Conservation (phyloP, 2,797 vertebrate species). For the Falco peregrinus region DNA sequence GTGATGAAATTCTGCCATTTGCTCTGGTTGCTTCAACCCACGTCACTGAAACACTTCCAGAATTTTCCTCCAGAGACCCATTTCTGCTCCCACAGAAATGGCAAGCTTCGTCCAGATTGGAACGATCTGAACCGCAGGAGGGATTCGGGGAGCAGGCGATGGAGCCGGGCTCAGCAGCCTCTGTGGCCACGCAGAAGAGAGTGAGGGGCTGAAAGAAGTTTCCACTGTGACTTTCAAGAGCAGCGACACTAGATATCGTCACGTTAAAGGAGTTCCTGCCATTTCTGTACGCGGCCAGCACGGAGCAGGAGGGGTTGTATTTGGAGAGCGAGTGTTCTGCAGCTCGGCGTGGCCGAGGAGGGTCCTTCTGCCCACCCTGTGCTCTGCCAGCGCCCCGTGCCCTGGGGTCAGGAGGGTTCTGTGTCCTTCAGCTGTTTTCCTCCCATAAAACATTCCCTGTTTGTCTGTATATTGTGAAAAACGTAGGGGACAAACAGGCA, state of each 20-base stretch:
- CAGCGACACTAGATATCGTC: not conserved
- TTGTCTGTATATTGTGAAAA: not conserved
- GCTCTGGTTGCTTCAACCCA: not conserved
- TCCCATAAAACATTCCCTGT: not conserved
- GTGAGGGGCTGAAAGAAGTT: not conserved
- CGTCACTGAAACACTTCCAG: not conserved
- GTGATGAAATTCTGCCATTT: not conserved
- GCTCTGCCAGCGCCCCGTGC: not conserved
- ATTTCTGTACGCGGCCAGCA: not conserved
- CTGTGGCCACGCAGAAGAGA: fast-evolving
- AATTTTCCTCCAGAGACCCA: not conserved
- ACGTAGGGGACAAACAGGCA: not conserved
- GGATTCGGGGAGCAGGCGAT: not conserved
- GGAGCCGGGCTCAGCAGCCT: not conserved
- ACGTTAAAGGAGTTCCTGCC: not conserved
- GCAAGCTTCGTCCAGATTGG: not conserved
- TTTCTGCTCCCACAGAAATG: constrained; percentile 7
- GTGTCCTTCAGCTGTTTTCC: not conserved
- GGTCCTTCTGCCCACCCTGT: not conserved
- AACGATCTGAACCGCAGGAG: not conserved
- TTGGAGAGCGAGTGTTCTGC: not conserved
- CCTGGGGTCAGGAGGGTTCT: not conserved
- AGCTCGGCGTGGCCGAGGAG: not conserved
- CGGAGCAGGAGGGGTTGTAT: fast-evolving
- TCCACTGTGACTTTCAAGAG: not conserved